Percentiles rank a stretch among this genome's conserved stretches.
Conservation (phyloP, 2,888 invertebrate genomes). For the Chrysolina haemoptera region DNA sequence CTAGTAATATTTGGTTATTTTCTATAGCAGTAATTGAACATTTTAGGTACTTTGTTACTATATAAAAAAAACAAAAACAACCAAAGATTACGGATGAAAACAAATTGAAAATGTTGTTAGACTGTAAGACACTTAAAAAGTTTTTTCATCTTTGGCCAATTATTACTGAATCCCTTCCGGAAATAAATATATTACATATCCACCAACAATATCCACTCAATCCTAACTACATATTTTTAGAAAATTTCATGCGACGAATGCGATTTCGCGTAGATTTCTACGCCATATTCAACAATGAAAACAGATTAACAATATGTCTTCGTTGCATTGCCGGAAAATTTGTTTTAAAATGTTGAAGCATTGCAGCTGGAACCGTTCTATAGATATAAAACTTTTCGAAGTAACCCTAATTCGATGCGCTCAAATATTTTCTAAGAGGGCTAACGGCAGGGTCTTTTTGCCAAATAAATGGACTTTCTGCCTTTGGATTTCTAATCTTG, state of each 20-base stretch:
- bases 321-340: constrained; percentile 43
- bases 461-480: constrained; percentile 43
- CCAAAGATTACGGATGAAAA: too few species aligned
- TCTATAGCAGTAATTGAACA: too few species aligned
- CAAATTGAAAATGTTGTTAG: too few species aligned
- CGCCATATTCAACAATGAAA: constrained; percentile 44
- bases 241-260: constrained; percentile 52
- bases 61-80: too few species aligned
- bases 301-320: constrained; percentile 46
- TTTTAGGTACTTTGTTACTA: too few species aligned
- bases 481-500: constrained; percentile 50
- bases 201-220: constrained; percentile 16
- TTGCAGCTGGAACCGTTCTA: constrained; percentile 39
- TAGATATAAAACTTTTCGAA: constrained; percentile 37
- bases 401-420: constrained; percentile 49
- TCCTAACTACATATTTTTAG: background rate
- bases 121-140: too few species aligned
- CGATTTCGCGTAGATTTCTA: constrained; percentile 51
- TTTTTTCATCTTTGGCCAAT: too few species aligned
- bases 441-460: constrained; percentile 42
- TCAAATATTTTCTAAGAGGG: constrained; percentile 38
- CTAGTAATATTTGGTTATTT: too few species aligned
- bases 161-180: too few species aligned
- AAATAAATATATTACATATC: background rate
- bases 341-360: constrained; percentile 41